phyloP scores from a whole-genome alignment of 2,797 vertebrate species.

The Sebastolobus altivelis region DNA sequence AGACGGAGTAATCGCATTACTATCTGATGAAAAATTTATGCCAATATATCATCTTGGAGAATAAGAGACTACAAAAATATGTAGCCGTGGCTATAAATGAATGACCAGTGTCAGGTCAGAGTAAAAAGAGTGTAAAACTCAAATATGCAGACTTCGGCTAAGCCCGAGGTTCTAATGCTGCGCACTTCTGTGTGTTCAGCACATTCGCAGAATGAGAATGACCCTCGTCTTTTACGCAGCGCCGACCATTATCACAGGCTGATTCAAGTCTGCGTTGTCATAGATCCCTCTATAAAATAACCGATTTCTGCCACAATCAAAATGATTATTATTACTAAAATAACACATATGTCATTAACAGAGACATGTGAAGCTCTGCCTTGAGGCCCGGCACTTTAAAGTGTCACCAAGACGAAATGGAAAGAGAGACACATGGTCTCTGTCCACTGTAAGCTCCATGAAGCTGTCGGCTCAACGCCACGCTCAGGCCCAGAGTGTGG shows the following conservation, averaged over 20 bases:
- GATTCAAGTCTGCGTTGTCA: slow-evolving; percentile 43
- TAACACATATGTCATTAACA: slow-evolving; percentile 29
- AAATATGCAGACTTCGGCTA: slow-evolving; percentile 75
- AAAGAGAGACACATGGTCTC: slow-evolving; percentile 66
- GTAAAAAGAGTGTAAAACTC: slow-evolving; percentile 78
- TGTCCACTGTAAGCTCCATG: slow-evolving; percentile 66
- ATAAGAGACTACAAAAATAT: slow-evolving; percentile 86
- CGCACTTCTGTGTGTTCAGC: slow-evolving; percentile 75
- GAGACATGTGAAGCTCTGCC: slow-evolving; percentile 25
- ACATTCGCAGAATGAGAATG: slow-evolving; percentile 71
- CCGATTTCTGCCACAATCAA: slow-evolving; percentile 51
- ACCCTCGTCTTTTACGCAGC: slow-evolving; percentile 57
- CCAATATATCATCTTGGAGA: slow-evolving; percentile 88
- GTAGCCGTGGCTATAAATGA: slow-evolving; percentile 84
- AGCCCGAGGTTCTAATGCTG: slow-evolving; percentile 70
- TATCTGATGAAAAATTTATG: slow-evolving; percentile 90
- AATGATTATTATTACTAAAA: slow-evolving; percentile 35
- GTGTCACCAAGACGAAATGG: slow-evolving; percentile 50
- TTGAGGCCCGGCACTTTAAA: slow-evolving; percentile 24
- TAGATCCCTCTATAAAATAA: slow-evolving; percentile 22
- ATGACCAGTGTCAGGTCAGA: slow-evolving; percentile 84
- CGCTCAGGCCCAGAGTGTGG: slow-evolving; percentile 47
- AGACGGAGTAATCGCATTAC: slow-evolving; percentile 89
- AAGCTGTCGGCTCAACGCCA: slow-evolving; percentile 75
- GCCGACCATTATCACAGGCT: slow-evolving; percentile 47